A percentile compares a stretch with the other conserved stretches of the same genome.
These are phyloP conservation scores for Pan troglodytes DNA, from an alignment of 2,113 vertebrate genomes.

Conservation along the genomic window DNA sequence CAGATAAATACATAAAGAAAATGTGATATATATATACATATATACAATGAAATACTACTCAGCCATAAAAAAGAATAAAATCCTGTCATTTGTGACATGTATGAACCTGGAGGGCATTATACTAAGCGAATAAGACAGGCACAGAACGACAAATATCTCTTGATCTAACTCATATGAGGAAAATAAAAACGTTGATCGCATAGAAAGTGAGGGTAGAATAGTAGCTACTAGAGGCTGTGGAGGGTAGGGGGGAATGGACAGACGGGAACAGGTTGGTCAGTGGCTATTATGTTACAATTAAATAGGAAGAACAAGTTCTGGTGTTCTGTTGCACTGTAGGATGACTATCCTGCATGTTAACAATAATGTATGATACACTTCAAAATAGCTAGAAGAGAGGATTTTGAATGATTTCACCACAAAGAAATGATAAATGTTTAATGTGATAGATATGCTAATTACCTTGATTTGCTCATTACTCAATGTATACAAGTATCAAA, in stretches of 20 bases:
- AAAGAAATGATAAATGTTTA: not conserved
- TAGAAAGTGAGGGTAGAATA: not conserved
- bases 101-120: not conserved
- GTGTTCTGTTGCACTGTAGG: not conserved
- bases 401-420: not conserved
- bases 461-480: not conserved
- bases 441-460: not conserved
- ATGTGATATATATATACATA: not conserved
- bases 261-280: not conserved
- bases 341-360: not conserved
- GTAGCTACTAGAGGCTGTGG: not conserved
- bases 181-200: not conserved
- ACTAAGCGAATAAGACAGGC: not conserved
- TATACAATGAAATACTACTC: not conserved
- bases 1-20: not conserved
- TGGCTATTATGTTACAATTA: not conserved
- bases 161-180: not conserved
- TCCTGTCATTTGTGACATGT: not conserved
- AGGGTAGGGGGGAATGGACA: not conserved
- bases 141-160: not conserved
- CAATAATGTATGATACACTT: not conserved
- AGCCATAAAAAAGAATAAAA: not conserved
- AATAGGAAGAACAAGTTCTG: not conserved
- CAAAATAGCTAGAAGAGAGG: not conserved
- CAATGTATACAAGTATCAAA: not conserved